Percentiles rank a stretch among this genome's conserved stretches.
Conservation (phyloP, 2,888 invertebrate species). For the Agonopterix subpropinquella region DNA sequence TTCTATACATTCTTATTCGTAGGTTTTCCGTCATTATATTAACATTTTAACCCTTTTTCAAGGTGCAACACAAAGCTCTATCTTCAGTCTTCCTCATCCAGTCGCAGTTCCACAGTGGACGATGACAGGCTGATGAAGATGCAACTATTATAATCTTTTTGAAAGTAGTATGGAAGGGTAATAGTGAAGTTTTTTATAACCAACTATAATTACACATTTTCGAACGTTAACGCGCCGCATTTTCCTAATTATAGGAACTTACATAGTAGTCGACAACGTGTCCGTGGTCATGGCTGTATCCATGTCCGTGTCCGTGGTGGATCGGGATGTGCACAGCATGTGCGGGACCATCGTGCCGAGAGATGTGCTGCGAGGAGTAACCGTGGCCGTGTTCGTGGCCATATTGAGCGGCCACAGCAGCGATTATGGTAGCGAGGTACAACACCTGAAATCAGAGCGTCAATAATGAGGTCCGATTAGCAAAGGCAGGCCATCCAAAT, state of each 20-base stretch:
- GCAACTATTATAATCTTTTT: no score
- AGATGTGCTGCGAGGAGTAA: conserved; percentile 52
- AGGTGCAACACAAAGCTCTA: no score
- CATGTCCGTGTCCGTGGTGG: conserved; percentile 30
- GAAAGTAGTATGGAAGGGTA: no score
- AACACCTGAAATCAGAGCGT: conserved; percentile 20
- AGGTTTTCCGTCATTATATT: no score
- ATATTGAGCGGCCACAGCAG: conserved; percentile 34
- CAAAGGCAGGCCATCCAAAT: background rate
- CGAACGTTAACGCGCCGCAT: background rate
- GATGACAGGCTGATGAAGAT: no score
- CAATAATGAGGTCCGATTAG: background rate
- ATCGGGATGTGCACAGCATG: conserved; percentile 28
- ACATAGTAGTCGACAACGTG: conserved; percentile 30
- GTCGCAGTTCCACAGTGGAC: no score
- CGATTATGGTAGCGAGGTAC: conserved; percentile 34
- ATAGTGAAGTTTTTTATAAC: no score
- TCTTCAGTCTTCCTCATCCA: no score
- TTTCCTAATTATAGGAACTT: conserved; percentile 10
- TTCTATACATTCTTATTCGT: no score
- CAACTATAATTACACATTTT: no score
- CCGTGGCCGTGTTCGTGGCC: conserved; percentile 44
- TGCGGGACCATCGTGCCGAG: conserved; percentile 44
- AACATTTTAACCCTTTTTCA: no score
- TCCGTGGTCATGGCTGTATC: conserved; percentile 17